phyloP scores from a whole-genome alignment of 1,140 invertebrate genomes.

The Pissodes strobi region DNA sequence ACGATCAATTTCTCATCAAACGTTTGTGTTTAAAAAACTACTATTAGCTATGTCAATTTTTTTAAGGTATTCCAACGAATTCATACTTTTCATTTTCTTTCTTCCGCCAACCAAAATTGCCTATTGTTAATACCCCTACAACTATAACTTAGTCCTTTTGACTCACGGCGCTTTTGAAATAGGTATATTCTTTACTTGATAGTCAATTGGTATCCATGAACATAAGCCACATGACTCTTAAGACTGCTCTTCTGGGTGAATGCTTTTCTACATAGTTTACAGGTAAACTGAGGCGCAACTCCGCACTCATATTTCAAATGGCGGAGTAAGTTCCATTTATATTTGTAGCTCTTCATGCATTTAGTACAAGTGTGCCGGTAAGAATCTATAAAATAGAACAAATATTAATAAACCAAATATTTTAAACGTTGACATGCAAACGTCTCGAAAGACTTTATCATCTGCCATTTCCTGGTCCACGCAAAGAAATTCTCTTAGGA shows the following conservation, averaged over 20 bases:
- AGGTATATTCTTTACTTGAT: slow-evolving; percentile 29
- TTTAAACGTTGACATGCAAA: not conserved
- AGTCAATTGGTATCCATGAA: slow-evolving; percentile 38
- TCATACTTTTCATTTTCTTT: too few relatives aligned
- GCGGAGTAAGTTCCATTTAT: slow-evolving; percentile 61
- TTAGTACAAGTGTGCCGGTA: slow-evolving; percentile 41
- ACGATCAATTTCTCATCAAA: too few relatives aligned
- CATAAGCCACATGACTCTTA: slow-evolving; percentile 45
- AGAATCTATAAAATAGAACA: slow-evolving; percentile 24
- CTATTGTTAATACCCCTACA: not conserved
- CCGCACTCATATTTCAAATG: slow-evolving; percentile 71
- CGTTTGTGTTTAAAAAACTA: too few relatives aligned
- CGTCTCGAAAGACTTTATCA: not conserved
- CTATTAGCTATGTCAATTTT: too few relatives aligned
- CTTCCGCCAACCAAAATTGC: too few relatives aligned
- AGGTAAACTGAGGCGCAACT: slow-evolving; percentile 58
- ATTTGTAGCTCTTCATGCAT: slow-evolving; percentile 64
- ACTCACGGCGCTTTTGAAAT: too few relatives aligned
- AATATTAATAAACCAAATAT: not conserved
- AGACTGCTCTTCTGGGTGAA: slow-evolving; percentile 52
- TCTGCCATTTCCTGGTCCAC: too few relatives aligned
- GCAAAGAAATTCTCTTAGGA: too few relatives aligned
- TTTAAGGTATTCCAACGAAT: too few relatives aligned
- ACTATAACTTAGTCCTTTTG: not conserved
- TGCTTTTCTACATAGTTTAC: slow-evolving; percentile 47